These are phyloP conservation scores for Cheilinus undulatus DNA, from an alignment of 2,113 vertebrate genomes.

Conservation along the genomic window DNA sequence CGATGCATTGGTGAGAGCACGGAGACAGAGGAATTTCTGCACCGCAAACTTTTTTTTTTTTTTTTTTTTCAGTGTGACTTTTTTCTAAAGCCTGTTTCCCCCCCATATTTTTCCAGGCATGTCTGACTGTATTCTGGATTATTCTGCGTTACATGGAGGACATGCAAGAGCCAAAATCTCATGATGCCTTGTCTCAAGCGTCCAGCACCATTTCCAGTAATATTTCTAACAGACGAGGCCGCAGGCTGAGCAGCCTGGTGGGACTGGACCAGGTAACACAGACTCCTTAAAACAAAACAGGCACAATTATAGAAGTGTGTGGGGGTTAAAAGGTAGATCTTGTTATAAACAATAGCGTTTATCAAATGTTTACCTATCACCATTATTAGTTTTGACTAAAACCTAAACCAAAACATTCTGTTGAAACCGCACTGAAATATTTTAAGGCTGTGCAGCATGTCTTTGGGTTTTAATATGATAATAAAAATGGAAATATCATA, in stretches of 20 bases:
- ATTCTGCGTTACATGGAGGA: slow-evolving; percentile 97
- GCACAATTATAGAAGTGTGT: background rate
- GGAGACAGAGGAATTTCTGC: background rate
- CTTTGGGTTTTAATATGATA: too few species aligned
- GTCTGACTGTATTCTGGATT: slow-evolving; percentile 88
- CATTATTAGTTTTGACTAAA: background rate
- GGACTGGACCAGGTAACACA: slow-evolving; percentile 82
- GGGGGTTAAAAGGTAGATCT: background rate
- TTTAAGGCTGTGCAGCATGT: too few species aligned
- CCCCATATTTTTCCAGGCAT: slow-evolving; percentile 80
- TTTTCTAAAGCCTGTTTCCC: background rate
- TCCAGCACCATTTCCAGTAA: slow-evolving; percentile 36
- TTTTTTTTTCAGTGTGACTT: too few species aligned
- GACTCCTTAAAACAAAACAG: too few species aligned
- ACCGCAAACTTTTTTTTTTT: too few species aligned
- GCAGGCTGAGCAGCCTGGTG: slow-evolving; percentile 80
- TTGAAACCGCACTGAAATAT: too few species aligned
- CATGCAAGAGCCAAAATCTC: slow-evolving; percentile 85
- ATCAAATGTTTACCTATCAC: too few species aligned
- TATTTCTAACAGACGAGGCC: slow-evolving; percentile 40
- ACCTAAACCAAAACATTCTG: background rate
- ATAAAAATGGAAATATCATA: too few species aligned
- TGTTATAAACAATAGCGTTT: too few species aligned
- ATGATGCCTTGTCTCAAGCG: slow-evolving; percentile 33
- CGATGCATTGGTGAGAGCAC: slow-evolving; percentile 84